Evolutionary conservation across 2,113 vertebrate genomes (phyloP).

Genomic region (Rallus limicola): DNA sequence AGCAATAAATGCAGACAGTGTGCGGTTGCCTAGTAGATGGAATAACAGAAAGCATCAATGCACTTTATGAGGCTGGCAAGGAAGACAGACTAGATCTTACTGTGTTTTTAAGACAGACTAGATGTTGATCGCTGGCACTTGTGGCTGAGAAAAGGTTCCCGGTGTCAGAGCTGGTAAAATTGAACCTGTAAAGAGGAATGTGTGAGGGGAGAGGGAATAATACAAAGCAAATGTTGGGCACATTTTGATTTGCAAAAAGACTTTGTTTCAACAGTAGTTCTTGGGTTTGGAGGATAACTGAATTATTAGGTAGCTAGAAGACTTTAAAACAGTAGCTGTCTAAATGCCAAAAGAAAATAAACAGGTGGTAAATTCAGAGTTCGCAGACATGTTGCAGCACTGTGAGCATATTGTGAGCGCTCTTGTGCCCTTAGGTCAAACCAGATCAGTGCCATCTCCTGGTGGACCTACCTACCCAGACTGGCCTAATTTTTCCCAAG

Average conservation of each 20-base stretch:
- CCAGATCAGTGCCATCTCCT: background rate
- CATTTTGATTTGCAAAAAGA: background rate
- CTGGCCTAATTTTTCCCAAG: background rate
- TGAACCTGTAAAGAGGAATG: background rate
- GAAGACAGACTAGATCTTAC: background rate
- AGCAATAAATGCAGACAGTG: background rate
- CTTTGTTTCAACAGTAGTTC: background rate
- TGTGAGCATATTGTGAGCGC: background rate
- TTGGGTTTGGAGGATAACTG: background rate
- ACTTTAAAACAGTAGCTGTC: background rate
- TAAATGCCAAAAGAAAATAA: background rate
- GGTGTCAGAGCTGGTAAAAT: background rate
- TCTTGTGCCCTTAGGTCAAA: background rate
- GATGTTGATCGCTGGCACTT: background rate
- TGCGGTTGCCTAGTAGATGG: background rate
- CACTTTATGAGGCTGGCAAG: background rate
- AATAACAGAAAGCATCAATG: slow-evolving; percentile 32
- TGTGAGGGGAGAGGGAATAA: background rate
- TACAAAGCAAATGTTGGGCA: background rate
- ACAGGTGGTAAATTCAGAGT: background rate
- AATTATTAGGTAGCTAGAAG: background rate
- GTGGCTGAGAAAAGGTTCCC: background rate
- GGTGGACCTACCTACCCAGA: background rate
- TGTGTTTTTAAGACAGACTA: background rate
- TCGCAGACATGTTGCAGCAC: background rate